phyloP scores from a whole-genome alignment of 53 echinoderm and acorn worm genomes.

The Crossaster papposus region DNA sequence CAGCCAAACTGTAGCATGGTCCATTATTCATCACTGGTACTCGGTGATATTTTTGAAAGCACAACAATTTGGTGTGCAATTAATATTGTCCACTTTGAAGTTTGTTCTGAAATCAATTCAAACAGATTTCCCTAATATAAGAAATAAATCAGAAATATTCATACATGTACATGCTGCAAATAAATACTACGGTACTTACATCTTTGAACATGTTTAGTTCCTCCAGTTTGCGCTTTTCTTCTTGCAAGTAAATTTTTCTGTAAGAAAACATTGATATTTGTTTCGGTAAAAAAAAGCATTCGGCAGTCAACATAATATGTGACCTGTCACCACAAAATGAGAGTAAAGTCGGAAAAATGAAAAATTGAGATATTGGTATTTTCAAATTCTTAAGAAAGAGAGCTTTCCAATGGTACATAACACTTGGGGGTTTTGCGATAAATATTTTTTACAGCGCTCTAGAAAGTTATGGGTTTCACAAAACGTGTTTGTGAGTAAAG shows the following conservation, averaged over 20 bases:
- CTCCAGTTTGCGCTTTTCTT: constrained; percentile 80
- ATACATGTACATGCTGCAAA: not conserved
- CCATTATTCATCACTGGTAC: not conserved
- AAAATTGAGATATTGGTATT: too few species aligned
- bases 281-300: too few species aligned
- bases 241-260: constrained; percentile 82
- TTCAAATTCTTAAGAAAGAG: too few species aligned
- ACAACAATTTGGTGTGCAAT: not conserved
- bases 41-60: not conserved
- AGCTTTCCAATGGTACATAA: too few species aligned
- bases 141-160: not conserved
- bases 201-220: constrained; percentile 77
- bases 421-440: too few species aligned
- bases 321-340: too few species aligned
- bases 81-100: not conserved
- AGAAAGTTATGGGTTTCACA: too few species aligned
- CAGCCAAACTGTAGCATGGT: not conserved
- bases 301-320: not conserved
- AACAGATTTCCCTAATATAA: not conserved
- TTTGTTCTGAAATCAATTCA: not conserved
- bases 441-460: too few species aligned
- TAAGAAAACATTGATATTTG: not conserved
- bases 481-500: too few species aligned
- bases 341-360: not conserved
- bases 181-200: constrained; percentile 62